Evolutionary conservation across 2,888 invertebrate genomes (phyloP).

Genomic region (Apotomis capreana): DNA sequence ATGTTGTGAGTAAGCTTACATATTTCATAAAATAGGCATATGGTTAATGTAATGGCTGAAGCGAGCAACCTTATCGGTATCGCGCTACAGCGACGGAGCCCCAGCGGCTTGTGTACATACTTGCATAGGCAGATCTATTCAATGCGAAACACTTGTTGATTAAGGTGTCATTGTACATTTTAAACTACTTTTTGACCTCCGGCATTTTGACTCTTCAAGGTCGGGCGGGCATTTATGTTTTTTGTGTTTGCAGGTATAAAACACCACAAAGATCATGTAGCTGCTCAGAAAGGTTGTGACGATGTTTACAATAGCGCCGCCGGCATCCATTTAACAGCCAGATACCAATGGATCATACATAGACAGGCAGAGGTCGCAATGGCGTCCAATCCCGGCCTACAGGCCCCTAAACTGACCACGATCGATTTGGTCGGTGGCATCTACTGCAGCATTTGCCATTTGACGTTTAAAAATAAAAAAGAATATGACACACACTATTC

Average conservation of each 20-base stretch:
- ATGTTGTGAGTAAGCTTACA: constrained; percentile 64
- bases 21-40: constrained; percentile 36
- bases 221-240: constrained; percentile 34
- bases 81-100: constrained; percentile 3
- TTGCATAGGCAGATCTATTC: neutral
- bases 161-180: neutral
- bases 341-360: constrained; percentile 71
- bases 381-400: constrained; percentile 54
- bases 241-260: constrained; percentile 60
- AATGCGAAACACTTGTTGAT: neutral
- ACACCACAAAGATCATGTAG: constrained; percentile 68
- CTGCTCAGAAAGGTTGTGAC: constrained; percentile 56
- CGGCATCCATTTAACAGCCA: constrained; percentile 64
- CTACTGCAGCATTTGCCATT: constrained; percentile 81
- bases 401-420: constrained; percentile 63
- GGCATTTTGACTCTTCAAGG: constrained; percentile 38
- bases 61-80: constrained; percentile 59
- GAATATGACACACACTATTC: constrained; percentile 82
- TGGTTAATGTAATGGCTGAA: constrained; percentile 53
- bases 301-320: constrained; percentile 68
- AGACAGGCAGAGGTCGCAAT: constrained; percentile 55
- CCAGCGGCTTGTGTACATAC: constrained; percentile 1
- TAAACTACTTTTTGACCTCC: constrained; percentile 6
- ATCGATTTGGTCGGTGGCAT: constrained; percentile 80
- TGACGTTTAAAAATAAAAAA: constrained; percentile 76